Evolutionary conservation across 2,113 vertebrate species (phyloP), one percentile per base, ranked within the genome.

Genomic region (Poeciliopsis prolifica): DNA sequence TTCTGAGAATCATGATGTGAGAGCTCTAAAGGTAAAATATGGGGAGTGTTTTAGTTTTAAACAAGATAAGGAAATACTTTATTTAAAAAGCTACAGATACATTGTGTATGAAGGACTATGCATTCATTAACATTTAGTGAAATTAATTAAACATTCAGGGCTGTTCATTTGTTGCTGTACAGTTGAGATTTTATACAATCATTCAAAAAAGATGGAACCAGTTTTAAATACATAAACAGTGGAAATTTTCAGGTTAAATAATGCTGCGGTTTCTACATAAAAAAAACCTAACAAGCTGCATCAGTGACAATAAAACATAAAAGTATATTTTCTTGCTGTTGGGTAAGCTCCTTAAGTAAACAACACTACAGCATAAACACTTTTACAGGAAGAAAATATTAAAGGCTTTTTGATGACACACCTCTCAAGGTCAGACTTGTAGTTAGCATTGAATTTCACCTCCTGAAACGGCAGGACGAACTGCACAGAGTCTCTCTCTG

Each of bases 391-490:
- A 48, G 4, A 29, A 30, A 14, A 19, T 10, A 28, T 37, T 28
- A 66, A 31, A 31, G 31, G 30, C 17, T 5, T 31, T 37, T 37
- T 15, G 51, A 58, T 62, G 51, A 58, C 82, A 0, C 68, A 94
- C 93, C 79, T 87, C 58, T 93, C 87, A 15, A 12, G 40, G 0
- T 70, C n/a, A 17, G 91, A 94, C 1, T 3, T 7, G 26, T 74
- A 92, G 66, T 62, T 48, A 28, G 76, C 14, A 30, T 65, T 67
- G 48, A 94, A 68, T 30, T 74, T 75, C 24, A 82, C 62, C 54
- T 93, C 61, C 19, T 91, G 75, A 67, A 79, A 94, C 0, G 93
- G 92, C 73, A 94, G 66, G 8, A 88, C 62, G 30, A 64, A 79
- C 28, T 88, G 11, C 0, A 69, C 63, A 42, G 79, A 10, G 61